Conservation (phyloP, 2,888 invertebrate species). For the Acrobasis suavella region DNA sequence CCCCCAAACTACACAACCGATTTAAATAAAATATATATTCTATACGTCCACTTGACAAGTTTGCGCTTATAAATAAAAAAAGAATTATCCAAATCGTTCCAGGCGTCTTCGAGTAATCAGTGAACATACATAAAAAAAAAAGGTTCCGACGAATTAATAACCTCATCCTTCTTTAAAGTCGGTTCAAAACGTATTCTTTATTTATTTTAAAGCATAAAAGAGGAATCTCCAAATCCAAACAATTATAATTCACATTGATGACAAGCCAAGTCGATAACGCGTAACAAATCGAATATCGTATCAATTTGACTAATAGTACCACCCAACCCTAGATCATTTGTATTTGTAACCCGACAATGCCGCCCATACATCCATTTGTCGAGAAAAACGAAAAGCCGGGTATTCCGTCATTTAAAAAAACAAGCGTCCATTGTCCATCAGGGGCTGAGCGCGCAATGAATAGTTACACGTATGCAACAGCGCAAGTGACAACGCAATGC, state of each 20-base stretch:
- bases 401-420: slow-evolving; percentile 34
- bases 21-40: too few relatives aligned
- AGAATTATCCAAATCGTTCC: too few relatives aligned
- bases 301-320: slow-evolving; percentile 21
- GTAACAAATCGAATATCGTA: slow-evolving; percentile 8
- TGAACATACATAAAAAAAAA: too few relatives aligned
- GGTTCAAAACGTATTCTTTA: too few relatives aligned
- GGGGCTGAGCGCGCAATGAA: slow-evolving; percentile 44
- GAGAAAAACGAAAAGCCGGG: slow-evolving; percentile 23
- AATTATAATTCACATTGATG: background rate
- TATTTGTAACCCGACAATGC: slow-evolving; percentile 5
- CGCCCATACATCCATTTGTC: slow-evolving; percentile 20
- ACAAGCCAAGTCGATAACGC: background rate
- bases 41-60: too few relatives aligned
- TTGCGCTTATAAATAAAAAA: too few relatives aligned
- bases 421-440: slow-evolving; percentile 68
- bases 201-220: too few relatives aligned
- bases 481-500: slow-evolving; percentile 72
- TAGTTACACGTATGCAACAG: slow-evolving; percentile 58
- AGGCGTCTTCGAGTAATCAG: too few relatives aligned
- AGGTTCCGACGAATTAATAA: too few relatives aligned
- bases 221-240: too few relatives aligned
- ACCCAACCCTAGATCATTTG: slow-evolving; percentile 16
- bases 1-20: too few relatives aligned
- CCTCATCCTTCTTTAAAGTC: too few relatives aligned